phyloP scores from a whole-genome alignment of 2,113 vertebrate genomes.

The Serilophus lunatus region DNA sequence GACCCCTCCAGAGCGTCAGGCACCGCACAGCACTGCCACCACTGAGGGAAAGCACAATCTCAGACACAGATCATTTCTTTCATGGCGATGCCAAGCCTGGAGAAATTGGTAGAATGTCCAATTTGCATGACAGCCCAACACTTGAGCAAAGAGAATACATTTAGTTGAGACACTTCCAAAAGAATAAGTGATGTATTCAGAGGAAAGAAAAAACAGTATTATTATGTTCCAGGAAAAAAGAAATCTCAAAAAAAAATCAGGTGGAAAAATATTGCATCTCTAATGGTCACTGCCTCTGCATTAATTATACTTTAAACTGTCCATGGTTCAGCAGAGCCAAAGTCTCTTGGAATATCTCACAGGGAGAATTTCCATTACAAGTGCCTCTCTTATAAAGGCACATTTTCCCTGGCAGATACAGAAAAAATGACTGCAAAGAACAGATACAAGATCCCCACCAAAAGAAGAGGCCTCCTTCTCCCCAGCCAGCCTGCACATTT shows the following conservation, averaged over 20 bases:
- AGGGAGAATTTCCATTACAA: neutral
- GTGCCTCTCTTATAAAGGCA: neutral
- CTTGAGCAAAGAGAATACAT: conserved; percentile 29
- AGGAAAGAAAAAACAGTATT: conserved; percentile 13
- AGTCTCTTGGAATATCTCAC: neutral
- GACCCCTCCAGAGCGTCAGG: conserved; percentile 32
- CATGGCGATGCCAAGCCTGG: conserved; percentile 32
- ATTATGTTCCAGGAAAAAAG: neutral
- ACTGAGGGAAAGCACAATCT: conserved; percentile 46
- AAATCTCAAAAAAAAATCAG: neutral
- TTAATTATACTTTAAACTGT: neutral
- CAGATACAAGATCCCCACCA: neutral
- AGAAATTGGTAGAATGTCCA: conserved; percentile 18
- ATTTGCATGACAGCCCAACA: neutral
- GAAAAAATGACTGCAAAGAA: neutral
- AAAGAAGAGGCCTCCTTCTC: neutral
- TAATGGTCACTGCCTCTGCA: neutral
- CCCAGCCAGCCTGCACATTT: neutral
- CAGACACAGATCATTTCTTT: conserved; percentile 32
- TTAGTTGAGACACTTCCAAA: neutral
- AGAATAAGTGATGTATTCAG: conserved; percentile 7
- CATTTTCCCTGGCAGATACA: neutral
- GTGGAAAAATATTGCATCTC: neutral
- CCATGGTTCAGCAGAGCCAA: neutral
- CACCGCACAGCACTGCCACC: conserved; percentile 30